phyloP scores from a whole-genome alignment of 2,113 vertebrate species.

The Pygoscelis adeliae region DNA sequence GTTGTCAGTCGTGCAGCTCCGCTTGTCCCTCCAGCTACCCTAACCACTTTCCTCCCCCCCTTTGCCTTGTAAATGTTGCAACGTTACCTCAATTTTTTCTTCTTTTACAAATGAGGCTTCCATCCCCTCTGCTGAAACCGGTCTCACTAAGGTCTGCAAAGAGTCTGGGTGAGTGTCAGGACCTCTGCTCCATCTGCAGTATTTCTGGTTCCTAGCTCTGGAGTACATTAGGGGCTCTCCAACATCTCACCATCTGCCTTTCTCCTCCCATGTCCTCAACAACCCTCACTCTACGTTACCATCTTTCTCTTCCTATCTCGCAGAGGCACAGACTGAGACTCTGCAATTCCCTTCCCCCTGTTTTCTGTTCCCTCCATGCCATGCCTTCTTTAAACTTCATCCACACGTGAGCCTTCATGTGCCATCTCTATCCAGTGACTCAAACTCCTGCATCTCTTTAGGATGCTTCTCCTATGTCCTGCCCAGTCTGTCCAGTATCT shows the following conservation, averaged over 20 bases:
- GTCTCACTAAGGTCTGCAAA: neutral
- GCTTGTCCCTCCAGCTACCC: neutral
- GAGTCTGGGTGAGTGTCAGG: neutral
- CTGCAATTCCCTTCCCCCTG: neutral
- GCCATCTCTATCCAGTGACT: neutral
- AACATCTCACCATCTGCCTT: neutral
- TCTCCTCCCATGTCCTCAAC: rapidly evolving
- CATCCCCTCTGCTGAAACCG: neutral
- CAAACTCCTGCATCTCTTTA: neutral
- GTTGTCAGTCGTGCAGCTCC: neutral
- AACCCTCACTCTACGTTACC: neutral
- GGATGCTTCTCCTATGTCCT: neutral
- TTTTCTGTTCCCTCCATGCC: neutral
- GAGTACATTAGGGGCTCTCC: neutral
- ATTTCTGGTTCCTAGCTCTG: neutral
- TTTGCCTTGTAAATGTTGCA: neutral
- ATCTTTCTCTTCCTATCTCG: neutral
- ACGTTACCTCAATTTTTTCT: neutral
- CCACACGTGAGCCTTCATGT: rapidly evolving
- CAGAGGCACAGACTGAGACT: neutral
- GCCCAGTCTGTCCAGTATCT: neutral
- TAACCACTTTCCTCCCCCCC: neutral
- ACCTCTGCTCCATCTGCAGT: neutral
- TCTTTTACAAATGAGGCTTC: neutral
- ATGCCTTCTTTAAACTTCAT: neutral